Percentiles rank a stretch among this genome's conserved stretches.
phyloP scores from a whole-genome alignment of 2,888 invertebrate species.

The Eupithecia insigniata region DNA sequence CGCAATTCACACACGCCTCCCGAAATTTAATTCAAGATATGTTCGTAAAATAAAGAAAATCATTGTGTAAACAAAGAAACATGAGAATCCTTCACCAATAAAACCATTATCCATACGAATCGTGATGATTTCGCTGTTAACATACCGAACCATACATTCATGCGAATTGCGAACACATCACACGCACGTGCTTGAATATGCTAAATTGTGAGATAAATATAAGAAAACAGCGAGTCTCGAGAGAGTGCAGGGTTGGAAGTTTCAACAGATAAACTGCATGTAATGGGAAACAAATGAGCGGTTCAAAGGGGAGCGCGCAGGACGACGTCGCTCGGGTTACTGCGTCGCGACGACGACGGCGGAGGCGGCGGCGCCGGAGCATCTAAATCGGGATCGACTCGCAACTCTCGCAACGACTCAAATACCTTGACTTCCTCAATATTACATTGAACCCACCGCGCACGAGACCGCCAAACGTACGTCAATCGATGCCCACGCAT shows the following conservation, averaged over 20 bases:
- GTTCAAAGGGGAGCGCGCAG: slow-evolving; percentile 72
- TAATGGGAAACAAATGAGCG: slow-evolving; percentile 56
- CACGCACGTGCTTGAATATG: slow-evolving; percentile 44
- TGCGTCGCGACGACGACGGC: slow-evolving; percentile 78
- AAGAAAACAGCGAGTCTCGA: slow-evolving; percentile 38
- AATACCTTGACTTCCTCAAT: slow-evolving; percentile 85
- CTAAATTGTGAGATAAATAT: slow-evolving; percentile 28
- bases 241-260: slow-evolving; percentile 59
- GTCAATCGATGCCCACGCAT: slow-evolving; percentile 79
- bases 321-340: slow-evolving; percentile 80
- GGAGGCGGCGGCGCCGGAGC: slow-evolving; percentile 80
- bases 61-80: slow-evolving; percentile 14
- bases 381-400: slow-evolving; percentile 84
- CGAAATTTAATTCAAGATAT: not conserved
- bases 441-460: slow-evolving; percentile 82
- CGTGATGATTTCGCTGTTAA: slow-evolving; percentile 39
- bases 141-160: slow-evolving; percentile 42
- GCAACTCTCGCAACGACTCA: slow-evolving; percentile 82
- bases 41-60: slow-evolving; percentile 5
- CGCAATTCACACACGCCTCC: slow-evolving; percentile 20
- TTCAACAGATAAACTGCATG: slow-evolving; percentile 57
- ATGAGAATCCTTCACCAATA: slow-evolving; percentile 30
- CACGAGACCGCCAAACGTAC: slow-evolving; percentile 79
- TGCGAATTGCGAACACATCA: slow-evolving; percentile 41
- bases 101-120: slow-evolving; percentile 34